Conservation (phyloP, 23 tunicate genomes). For the Halocynthia roretzi region DNA sequence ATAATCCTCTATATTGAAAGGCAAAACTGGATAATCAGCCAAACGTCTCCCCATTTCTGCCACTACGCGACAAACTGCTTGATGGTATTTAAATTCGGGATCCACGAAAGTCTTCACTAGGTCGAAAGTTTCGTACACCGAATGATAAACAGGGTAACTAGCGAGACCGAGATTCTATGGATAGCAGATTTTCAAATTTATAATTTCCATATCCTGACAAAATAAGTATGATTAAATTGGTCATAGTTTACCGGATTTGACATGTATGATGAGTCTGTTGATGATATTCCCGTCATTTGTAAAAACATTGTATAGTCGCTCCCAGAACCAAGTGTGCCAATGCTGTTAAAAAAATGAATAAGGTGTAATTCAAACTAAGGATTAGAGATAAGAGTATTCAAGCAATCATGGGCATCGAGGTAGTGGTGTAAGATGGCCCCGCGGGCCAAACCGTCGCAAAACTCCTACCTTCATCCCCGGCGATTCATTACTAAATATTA, state of each 20-base stretch:
- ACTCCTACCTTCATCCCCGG: too few relatives aligned
- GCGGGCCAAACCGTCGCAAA: too few relatives aligned
- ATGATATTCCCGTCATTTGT: slow-evolving; percentile 5
- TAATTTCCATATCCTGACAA: background rate
- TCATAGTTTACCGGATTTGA: background rate
- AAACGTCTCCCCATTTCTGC: slow-evolving; percentile 46
- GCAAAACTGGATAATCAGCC: slow-evolving; percentile 43
- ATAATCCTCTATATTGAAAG: slow-evolving; percentile 35
- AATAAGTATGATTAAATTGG: background rate
- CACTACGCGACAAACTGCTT: slow-evolving; percentile 41
- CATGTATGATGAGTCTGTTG: background rate
- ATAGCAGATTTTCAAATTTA: background rate
- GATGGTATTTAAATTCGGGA: slow-evolving; percentile 47
- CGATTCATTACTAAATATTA: too few relatives aligned
- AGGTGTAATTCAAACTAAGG: too few relatives aligned
- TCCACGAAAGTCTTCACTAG: slow-evolving; percentile 40
- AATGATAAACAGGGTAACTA: slow-evolving; percentile 68
- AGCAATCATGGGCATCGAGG: too few relatives aligned
- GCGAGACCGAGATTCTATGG: slow-evolving; percentile 13
- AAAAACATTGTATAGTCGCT: slow-evolving; percentile 22
- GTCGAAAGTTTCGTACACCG: slow-evolving; percentile 68
- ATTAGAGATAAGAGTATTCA: too few relatives aligned
- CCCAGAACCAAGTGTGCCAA: slow-evolving; percentile 15
- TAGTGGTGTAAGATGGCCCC: too few relatives aligned
- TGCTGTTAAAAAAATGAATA: background rate